Percentiles rank a stretch among this genome's conserved stretches.
Conservation (phyloP, 1,140 invertebrate species). For the Lethrus apterus region DNA sequence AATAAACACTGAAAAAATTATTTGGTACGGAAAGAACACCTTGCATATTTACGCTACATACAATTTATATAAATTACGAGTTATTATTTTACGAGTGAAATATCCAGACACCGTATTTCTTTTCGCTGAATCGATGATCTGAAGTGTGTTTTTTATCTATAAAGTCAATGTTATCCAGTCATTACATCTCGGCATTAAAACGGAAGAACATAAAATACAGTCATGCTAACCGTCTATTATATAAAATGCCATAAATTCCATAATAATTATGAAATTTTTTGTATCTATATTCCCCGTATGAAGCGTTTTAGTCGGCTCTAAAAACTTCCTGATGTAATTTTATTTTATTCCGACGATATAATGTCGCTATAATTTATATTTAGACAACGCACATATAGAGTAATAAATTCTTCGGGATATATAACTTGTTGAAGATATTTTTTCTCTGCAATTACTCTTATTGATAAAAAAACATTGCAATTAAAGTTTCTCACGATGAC, state of each 20-base stretch:
- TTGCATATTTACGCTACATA: too few species aligned
- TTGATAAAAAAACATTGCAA: too few species aligned
- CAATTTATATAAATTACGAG: too few species aligned
- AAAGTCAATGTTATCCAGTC: neutral
- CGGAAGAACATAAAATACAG: neutral
- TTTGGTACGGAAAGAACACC: too few species aligned
- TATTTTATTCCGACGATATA: neutral
- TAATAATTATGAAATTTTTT: neutral
- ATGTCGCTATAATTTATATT: too few species aligned
- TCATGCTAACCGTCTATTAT: neutral
- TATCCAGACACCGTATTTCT: too few species aligned
- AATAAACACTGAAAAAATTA: too few species aligned
- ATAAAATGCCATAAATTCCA: neutral
- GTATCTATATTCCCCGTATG: neutral
- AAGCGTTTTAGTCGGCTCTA: neutral
- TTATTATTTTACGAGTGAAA: too few species aligned
- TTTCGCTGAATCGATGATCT: too few species aligned
- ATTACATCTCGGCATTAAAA: neutral
- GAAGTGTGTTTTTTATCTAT: neutral
- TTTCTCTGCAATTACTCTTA: too few species aligned
- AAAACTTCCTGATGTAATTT: neutral
- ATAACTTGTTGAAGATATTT: too few species aligned
- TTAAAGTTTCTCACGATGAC: too few species aligned
- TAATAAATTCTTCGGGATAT: slow-evolving; percentile 1
- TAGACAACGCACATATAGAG: neutral